These are phyloP conservation scores for Hafferia zeledoni DNA, from an alignment of 2,797 vertebrate species.

Conservation along the genomic window DNA sequence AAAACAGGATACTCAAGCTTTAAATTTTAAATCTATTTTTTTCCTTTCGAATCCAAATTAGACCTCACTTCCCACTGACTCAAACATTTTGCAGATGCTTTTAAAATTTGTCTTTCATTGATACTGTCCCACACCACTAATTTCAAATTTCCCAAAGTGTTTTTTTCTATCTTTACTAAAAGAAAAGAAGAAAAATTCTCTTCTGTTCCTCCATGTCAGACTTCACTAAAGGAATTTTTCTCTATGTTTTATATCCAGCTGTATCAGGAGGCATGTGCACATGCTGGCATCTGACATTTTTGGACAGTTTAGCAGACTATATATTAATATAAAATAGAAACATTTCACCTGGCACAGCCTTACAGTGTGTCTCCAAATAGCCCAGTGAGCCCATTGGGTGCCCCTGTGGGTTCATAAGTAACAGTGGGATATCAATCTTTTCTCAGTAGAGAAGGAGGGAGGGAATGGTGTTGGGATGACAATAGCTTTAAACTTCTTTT, in stretches of 20 bases:
- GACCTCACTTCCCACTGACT: neutral
- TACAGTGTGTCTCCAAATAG: neutral
- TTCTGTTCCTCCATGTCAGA: neutral
- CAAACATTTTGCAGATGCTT: neutral
- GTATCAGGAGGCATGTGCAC: neutral
- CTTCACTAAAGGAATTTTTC: neutral
- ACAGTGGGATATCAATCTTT: neutral
- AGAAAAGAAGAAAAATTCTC: neutral
- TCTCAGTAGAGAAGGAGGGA: neutral
- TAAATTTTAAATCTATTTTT: neutral
- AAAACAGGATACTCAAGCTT: neutral
- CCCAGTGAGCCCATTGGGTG: neutral
- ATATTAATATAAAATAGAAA: neutral
- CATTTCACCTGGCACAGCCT: neutral
- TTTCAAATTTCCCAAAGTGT: neutral
- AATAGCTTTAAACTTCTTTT: neutral
- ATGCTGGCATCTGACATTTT: constrained; percentile 27
- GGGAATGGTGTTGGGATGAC: accelerated
- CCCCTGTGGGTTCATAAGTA: neutral
- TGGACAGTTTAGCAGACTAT: neutral
- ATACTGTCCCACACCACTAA: neutral
- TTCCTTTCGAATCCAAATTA: neutral
- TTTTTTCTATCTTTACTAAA: neutral
- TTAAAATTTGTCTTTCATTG: neutral
- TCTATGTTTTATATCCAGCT: neutral